Evolutionary conservation across 2,113 vertebrate genomes (phyloP).

Genomic region (Alethe diademata): DNA sequence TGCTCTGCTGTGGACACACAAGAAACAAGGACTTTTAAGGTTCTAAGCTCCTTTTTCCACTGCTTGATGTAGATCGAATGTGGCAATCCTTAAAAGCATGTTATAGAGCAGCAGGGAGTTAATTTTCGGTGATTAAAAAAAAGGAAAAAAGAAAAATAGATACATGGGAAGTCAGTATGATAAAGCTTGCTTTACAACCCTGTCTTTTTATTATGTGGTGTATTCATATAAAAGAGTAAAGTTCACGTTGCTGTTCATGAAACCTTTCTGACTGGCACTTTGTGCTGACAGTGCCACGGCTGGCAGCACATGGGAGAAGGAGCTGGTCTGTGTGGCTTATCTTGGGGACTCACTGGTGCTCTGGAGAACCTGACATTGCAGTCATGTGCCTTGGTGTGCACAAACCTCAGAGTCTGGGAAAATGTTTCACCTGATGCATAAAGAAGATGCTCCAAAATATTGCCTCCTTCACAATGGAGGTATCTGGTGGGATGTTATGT

Average conservation of each 20-base stretch:
- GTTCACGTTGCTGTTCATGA: not conserved
- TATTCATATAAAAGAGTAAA: not conserved
- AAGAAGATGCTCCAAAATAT: not conserved
- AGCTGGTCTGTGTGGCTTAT: not conserved
- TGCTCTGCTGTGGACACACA: not conserved
- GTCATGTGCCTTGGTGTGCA: not conserved
- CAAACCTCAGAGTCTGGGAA: not conserved
- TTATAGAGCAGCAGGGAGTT: not conserved
- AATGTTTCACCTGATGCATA: not conserved
- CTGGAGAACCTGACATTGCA: not conserved
- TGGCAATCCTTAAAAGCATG: not conserved
- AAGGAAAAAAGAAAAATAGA: not conserved
- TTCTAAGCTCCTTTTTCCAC: not conserved
- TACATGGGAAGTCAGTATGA: not conserved
- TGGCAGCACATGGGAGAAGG: not conserved
- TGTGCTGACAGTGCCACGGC: not conserved
- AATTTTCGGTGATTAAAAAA: not conserved
- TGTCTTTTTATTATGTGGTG: not conserved
- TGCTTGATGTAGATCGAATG: accelerated
- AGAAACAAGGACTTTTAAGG: not conserved
- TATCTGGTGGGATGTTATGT: not conserved
- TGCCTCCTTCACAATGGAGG: not conserved
- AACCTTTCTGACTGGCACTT: not conserved
- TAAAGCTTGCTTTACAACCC: not conserved
- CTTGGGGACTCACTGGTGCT: not conserved